A percentile compares a stretch with the other conserved stretches of the same genome.
Evolutionary conservation across 1,140 invertebrate species (phyloP).

Genomic region (Phthorimaea operculella): DNA sequence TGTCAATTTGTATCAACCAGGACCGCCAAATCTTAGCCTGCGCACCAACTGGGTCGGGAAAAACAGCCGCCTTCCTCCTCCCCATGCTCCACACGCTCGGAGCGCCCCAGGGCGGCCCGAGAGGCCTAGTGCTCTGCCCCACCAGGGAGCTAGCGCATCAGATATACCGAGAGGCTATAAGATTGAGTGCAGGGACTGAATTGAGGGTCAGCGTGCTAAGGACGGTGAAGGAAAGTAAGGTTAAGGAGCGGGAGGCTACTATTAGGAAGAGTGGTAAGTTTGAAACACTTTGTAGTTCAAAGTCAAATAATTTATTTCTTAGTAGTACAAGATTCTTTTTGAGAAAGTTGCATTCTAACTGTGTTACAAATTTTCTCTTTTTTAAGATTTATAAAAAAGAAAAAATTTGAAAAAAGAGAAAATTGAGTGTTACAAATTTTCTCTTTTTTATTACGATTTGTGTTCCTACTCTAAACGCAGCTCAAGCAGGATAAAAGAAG

Average conservation of each 20-base stretch:
- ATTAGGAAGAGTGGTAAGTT: conserved; percentile 53
- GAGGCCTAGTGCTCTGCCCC: conserved; percentile 90
- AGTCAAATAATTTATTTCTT: no score
- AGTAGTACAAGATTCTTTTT: no score
- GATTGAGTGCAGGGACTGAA: conserved; percentile 78
- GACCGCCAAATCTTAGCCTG: conserved; percentile 89
- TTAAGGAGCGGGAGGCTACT: conserved; percentile 55
- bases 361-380: no score
- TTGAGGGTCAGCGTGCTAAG: conserved; percentile 65
- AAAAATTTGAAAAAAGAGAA: no score
- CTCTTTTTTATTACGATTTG: no score
- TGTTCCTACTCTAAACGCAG: no score
- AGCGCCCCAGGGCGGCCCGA: conserved; percentile 75
- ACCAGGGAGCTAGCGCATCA: conserved; percentile 95
- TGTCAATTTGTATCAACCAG: conserved; percentile 53
- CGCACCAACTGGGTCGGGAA: conserved; percentile 92
- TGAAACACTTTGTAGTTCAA: no score
- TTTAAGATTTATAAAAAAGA: no score
- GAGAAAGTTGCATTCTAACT: no score
- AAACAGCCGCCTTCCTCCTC: conserved; percentile 87
- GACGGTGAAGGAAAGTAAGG: conserved; percentile 65
- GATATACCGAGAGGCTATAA: conserved; percentile 84
- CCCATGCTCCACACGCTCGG: conserved; percentile 80
- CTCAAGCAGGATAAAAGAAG: no score
- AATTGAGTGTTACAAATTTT: no score